These are phyloP conservation scores for Trichogramma pretiosum DNA, from an alignment of 1,140 invertebrate genomes.

Conservation along the genomic window DNA sequence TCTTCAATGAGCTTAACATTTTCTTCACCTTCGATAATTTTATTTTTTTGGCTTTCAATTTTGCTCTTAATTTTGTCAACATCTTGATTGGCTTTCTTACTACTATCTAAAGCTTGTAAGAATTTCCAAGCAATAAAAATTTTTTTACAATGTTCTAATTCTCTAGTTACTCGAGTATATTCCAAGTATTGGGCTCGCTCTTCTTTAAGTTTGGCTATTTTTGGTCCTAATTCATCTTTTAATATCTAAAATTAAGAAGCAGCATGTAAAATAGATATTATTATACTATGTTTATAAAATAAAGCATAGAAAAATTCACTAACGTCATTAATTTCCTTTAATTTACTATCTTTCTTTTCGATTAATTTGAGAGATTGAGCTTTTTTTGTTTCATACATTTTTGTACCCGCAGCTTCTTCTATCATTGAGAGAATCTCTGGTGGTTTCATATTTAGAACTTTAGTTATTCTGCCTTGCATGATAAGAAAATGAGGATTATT, in stretches of 20 bases:
- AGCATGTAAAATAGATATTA: background rate
- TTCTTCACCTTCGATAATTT: slow-evolving; percentile 50
- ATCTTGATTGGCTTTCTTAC: slow-evolving; percentile 47
- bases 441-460: slow-evolving; percentile 99
- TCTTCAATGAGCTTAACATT: slow-evolving; percentile 50
- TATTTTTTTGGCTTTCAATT: slow-evolving; percentile 46
- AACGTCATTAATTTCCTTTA: slow-evolving; percentile 79
- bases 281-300: slow-evolving; percentile 11
- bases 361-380: slow-evolving; percentile 80
- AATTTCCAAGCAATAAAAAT: slow-evolving; percentile 72
- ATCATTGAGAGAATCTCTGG: slow-evolving; percentile 97
- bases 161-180: slow-evolving; percentile 77
- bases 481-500: slow-evolving; percentile 99
- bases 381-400: slow-evolving; percentile 93
- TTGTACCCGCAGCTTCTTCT: slow-evolving; percentile 97
- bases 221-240: slow-evolving; percentile 81
- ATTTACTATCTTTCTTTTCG: slow-evolving; percentile 87
- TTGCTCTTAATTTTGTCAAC: slow-evolving; percentile 46
- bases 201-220: slow-evolving; percentile 75
- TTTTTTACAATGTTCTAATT: slow-evolving; percentile 75
- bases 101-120: slow-evolving; percentile 47
- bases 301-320: slow-evolving; percentile 15
- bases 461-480: slow-evolving; percentile 99
- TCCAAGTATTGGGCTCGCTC: slow-evolving; percentile 81
- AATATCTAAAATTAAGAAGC: slow-evolving; percentile 54